Evolutionary conservation across 1,140 invertebrate species (phyloP).

Genomic region (Sitobion miscanthi): DNA sequence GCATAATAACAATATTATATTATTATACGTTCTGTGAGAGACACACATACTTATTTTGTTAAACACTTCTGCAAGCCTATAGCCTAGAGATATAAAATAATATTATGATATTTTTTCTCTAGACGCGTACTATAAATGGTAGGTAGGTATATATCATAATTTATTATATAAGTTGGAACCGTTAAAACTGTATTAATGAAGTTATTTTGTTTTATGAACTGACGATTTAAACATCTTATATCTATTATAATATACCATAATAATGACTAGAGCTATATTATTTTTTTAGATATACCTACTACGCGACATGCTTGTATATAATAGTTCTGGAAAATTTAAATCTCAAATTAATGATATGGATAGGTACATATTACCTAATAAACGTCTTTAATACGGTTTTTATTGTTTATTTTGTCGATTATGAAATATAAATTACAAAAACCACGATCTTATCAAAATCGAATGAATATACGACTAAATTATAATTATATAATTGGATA

Average conservation of each 20-base stretch:
- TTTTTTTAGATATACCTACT: not conserved
- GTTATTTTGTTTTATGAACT: not conserved
- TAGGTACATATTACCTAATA: not conserved
- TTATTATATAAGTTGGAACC: not conserved
- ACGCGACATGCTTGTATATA: not conserved
- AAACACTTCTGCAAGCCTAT: not conserved
- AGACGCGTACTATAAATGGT: not conserved
- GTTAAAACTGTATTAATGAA: slow-evolving; percentile 2
- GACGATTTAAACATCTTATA: not conserved
- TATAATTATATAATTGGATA: slow-evolving; percentile 19
- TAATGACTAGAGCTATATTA: not conserved
- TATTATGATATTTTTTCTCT: not conserved
- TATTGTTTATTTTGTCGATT: slow-evolving; percentile 31
- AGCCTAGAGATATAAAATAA: not conserved
- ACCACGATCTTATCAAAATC: slow-evolving; percentile 4
- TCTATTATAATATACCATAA: not conserved
- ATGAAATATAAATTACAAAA: slow-evolving; percentile 1
- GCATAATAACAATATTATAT: not conserved
- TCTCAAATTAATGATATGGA: not conserved
- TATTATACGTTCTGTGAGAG: not conserved
- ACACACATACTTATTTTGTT: not conserved
- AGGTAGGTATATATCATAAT: not conserved
- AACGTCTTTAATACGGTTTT: not conserved
- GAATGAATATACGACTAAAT: not conserved
- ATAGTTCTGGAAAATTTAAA: not conserved